Percentiles rank a stretch among this genome's conserved stretches.
Evolutionary conservation across 92 coral and sea anemone genomes (phyloP).

Genomic region (Palythoa grandiflora): DNA sequence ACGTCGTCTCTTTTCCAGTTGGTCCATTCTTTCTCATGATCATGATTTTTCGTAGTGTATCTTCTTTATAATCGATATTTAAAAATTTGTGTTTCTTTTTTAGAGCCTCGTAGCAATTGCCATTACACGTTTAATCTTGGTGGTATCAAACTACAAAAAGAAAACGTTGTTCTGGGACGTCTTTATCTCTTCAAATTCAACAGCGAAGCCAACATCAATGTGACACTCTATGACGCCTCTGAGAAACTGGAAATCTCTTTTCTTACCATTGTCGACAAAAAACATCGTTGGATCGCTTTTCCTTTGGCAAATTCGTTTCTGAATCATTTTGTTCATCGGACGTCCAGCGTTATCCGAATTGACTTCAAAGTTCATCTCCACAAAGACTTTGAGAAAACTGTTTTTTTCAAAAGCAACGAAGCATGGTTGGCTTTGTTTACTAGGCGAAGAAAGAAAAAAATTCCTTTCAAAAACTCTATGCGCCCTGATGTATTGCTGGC

Average conservation of each 20-base stretch:
- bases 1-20: too few species aligned
- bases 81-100: neutral
- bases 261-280: constrained; percentile 11
- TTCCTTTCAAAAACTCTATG: neutral
- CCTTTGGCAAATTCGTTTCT: constrained; percentile 23
- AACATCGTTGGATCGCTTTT: constrained; percentile 26
- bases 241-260: neutral
- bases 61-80: too few species aligned
- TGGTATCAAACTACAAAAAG: neutral
- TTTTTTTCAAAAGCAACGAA: neutral
- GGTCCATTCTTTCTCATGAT: too few species aligned
- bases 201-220: neutral
- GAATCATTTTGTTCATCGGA: neutral
- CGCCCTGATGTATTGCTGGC: neutral
- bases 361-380: neutral
- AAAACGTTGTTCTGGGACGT: constrained; percentile 19
- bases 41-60: neutral
- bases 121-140: constrained; percentile 12
- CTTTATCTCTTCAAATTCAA: constrained; percentile 29
- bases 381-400: neutral
- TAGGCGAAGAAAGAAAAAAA: neutral
- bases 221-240: neutral
- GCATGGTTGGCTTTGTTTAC: constrained; percentile 31
- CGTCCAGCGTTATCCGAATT: neutral
- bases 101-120: neutral